phyloP scores from a whole-genome alignment of 1,140 invertebrate species.

The Dufourea novaeangliae region DNA sequence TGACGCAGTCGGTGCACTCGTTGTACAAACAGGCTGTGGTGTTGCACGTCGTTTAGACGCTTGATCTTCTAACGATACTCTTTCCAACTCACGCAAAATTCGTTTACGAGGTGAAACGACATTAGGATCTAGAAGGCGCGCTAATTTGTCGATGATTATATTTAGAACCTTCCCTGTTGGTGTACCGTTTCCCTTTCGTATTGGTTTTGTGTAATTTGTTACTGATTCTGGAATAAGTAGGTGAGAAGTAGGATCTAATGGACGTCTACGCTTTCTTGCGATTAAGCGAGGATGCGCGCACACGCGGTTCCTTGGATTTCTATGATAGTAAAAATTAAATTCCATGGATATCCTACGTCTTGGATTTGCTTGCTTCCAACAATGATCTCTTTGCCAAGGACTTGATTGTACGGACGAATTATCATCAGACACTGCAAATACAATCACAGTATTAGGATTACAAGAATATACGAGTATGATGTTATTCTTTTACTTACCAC shows the following conservation, averaged over 20 bases:
- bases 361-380: slow-evolving; percentile 91
- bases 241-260: slow-evolving; percentile 79
- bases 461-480: not conserved
- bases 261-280: slow-evolving; percentile 84
- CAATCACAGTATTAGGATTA: not conserved
- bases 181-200: slow-evolving; percentile 67
- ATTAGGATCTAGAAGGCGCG: slow-evolving; percentile 79
- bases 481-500: slow-evolving; percentile 79
- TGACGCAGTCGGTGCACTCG: slow-evolving; percentile 71
- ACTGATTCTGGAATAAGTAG: slow-evolving; percentile 75
- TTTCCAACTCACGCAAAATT: slow-evolving; percentile 87
- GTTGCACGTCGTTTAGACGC: slow-evolving; percentile 78
- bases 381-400: slow-evolving; percentile 93
- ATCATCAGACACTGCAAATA: slow-evolving; percentile 89
- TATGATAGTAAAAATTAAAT: slow-evolving; percentile 87
- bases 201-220: slow-evolving; percentile 77
- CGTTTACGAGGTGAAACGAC: slow-evolving; percentile 88
- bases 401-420: slow-evolving; percentile 94
- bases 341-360: slow-evolving; percentile 87
- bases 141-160: slow-evolving; percentile 79
- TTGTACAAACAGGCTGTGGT: slow-evolving; percentile 71
- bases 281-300: slow-evolving; percentile 80
- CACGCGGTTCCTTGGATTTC: slow-evolving; percentile 80
- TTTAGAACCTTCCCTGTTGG: slow-evolving; percentile 73
- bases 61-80: slow-evolving; percentile 87